Evolutionary conservation across 1,140 invertebrate genomes (phyloP).

Genomic region (Drosophila jambulina): DNA sequence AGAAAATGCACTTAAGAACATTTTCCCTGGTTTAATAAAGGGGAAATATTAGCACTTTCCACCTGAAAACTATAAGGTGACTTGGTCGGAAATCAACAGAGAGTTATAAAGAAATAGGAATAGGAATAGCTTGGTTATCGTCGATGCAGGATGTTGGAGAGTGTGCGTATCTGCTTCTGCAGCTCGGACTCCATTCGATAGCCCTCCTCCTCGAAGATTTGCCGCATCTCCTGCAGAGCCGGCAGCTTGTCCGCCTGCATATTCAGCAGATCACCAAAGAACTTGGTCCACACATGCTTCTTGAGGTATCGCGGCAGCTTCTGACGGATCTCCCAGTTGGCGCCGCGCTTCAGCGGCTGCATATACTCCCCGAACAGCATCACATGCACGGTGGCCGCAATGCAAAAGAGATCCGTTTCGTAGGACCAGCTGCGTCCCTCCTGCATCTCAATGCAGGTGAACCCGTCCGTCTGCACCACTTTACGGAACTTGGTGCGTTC

Average conservation of each 20-base stretch:
- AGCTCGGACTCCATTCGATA: conserved; percentile 86
- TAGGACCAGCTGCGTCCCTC: conserved; percentile 96
- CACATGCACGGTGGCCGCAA: conserved; percentile 95
- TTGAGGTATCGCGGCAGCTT: conserved; percentile 87
- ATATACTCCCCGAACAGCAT: conserved; percentile 95
- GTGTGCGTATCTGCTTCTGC: conserved; percentile 82
- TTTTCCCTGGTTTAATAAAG: neutral
- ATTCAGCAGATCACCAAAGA: conserved; percentile 89
- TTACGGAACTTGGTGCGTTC: conserved; percentile 92
- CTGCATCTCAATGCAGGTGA: conserved; percentile 95
- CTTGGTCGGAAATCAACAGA: conserved; percentile 12
- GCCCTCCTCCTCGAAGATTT: conserved; percentile 87
- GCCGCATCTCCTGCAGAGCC: conserved; percentile 88
- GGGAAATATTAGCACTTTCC: conserved; percentile 1
- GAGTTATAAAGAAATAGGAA: conserved; percentile 3
- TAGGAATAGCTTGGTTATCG: conserved; percentile 70
- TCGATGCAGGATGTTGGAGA: conserved; percentile 81
- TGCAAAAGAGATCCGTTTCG: conserved; percentile 95
- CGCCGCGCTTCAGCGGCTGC: conserved; percentile 86
- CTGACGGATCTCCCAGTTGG: conserved; percentile 87
- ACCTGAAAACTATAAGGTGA: conserved; percentile 24
- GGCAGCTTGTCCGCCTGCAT: conserved; percentile 89
- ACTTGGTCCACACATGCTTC: conserved; percentile 88
- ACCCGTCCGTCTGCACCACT: conserved; percentile 89
- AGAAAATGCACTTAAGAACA: neutral